Evolutionary conservation across 2,797 vertebrate species (phyloP).

Genomic region (Hyperoplus immaculatus): DNA sequence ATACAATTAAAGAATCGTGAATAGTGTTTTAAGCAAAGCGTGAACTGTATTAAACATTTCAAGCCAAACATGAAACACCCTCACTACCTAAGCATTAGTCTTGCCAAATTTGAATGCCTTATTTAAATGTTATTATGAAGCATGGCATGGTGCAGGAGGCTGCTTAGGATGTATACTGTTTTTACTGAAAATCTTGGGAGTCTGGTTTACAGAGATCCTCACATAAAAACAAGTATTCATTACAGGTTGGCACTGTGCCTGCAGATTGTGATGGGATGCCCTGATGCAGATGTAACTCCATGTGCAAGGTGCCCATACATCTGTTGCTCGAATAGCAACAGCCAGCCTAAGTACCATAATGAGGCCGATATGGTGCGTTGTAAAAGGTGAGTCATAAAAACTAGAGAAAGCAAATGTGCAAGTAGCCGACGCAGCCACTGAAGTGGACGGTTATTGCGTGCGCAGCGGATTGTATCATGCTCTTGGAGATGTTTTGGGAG

Average conservation of each 20-base stretch:
- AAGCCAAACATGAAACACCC: background rate
- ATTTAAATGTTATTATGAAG: background rate
- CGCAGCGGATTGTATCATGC: slow-evolving; percentile 40
- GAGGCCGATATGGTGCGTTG: slow-evolving; percentile 47
- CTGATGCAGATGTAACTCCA: slow-evolving; percentile 35
- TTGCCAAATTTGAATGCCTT: background rate
- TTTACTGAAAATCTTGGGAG: slow-evolving; percentile 4
- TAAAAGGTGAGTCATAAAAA: slow-evolving; percentile 52
- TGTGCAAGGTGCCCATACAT: slow-evolving; percentile 60
- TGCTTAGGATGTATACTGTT: background rate
- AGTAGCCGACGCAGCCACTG: background rate
- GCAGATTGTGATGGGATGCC: slow-evolving; percentile 38
- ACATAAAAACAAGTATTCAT: slow-evolving; percentile 32
- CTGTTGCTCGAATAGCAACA: slow-evolving; percentile 69
- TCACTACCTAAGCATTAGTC: background rate
- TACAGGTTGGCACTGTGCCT: slow-evolving; percentile 26
- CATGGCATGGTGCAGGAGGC: no score
- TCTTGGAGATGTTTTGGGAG: slow-evolving; percentile 37
- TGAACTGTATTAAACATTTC: background rate
- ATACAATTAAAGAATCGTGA: background rate
- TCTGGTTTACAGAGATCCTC: slow-evolving; percentile 16
- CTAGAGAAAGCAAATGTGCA: slow-evolving; percentile 36
- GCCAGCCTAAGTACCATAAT: slow-evolving; percentile 43
- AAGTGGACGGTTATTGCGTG: background rate
- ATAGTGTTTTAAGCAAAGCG: background rate